Conservation (phyloP, 1,140 invertebrate species). For the Magallana angulata region DNA sequence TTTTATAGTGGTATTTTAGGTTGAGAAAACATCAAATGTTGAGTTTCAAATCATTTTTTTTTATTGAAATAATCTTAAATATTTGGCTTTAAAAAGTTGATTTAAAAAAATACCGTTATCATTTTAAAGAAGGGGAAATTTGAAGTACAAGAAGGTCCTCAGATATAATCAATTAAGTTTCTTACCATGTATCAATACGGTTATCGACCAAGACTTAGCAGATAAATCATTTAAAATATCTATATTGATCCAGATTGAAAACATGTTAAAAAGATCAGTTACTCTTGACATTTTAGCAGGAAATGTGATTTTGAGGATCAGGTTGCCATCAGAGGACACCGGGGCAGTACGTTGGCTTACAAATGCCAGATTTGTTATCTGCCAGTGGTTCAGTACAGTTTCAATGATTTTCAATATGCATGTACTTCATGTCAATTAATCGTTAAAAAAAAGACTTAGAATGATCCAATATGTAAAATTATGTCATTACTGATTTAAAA, state of each 20-base stretch:
- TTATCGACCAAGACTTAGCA: neutral
- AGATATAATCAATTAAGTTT: neutral
- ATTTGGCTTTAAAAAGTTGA: no score
- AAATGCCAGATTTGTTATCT: neutral
- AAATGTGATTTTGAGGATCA: constrained; percentile 31
- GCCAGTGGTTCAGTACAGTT: neutral
- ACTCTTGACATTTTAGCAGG: constrained; percentile 12
- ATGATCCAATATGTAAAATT: no score
- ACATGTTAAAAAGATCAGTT: neutral
- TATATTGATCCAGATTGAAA: neutral
- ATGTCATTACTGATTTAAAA: no score
- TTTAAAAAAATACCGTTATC: no score
- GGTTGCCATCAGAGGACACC: neutral
- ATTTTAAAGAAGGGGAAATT: no score
- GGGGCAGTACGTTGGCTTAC: constrained; percentile 4
- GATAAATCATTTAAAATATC: neutral
- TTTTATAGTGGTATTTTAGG: neutral
- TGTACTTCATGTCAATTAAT: no score
- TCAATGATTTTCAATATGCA: neutral
- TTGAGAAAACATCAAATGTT: neutral
- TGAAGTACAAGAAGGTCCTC: neutral
- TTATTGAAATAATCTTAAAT: neutral
- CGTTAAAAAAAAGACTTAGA: no score
- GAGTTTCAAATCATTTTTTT: neutral
- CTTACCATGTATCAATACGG: neutral